A percentile compares a stretch with the other conserved stretches of the same genome.
These are phyloP conservation scores for Myathropa florea DNA, from an alignment of 2,888 invertebrate species.

Conservation along the genomic window DNA sequence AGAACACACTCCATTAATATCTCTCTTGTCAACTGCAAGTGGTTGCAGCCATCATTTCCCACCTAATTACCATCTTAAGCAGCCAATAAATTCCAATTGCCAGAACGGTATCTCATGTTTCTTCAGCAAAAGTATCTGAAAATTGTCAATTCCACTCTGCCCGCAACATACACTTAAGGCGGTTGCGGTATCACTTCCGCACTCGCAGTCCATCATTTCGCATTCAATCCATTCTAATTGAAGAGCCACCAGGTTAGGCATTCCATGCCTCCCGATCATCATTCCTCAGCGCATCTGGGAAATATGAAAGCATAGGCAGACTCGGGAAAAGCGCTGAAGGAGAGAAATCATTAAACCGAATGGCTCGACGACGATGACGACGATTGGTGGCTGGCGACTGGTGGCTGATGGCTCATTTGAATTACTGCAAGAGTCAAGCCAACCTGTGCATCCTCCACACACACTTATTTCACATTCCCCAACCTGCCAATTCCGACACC, in stretches of 20 bases:
- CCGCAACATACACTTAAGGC: neutral
- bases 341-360: slow-evolving; percentile 52
- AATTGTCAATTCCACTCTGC: neutral
- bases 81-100: neutral
- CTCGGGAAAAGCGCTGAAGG: slow-evolving; percentile 1
- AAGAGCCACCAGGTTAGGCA: slow-evolving; percentile 46
- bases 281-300: slow-evolving; percentile 34
- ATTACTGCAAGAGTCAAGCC: slow-evolving; percentile 43
- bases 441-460: slow-evolving; percentile 20
- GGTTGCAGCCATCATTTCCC: neutral
- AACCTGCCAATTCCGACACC: slow-evolving; percentile 70
- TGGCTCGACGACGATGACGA: slow-evolving; percentile 6
- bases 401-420: slow-evolving; percentile 28
- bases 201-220: slow-evolving; percentile 48
- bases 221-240: slow-evolving; percentile 63
- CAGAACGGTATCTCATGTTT: neutral
- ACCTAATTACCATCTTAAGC: neutral
- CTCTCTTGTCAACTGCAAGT: neutral
- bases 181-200: slow-evolving; percentile 28
- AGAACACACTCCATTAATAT: neutral
- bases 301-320: slow-evolving; percentile 47
- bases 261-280: slow-evolving; percentile 9
- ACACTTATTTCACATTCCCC: slow-evolving; percentile 50
- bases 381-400: neutral
- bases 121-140: neutral